Percentiles rank a stretch among this genome's conserved stretches.
Evolutionary conservation across 2,888 invertebrate genomes (phyloP).

Genomic region (Allophyes oxyacanthae): DNA sequence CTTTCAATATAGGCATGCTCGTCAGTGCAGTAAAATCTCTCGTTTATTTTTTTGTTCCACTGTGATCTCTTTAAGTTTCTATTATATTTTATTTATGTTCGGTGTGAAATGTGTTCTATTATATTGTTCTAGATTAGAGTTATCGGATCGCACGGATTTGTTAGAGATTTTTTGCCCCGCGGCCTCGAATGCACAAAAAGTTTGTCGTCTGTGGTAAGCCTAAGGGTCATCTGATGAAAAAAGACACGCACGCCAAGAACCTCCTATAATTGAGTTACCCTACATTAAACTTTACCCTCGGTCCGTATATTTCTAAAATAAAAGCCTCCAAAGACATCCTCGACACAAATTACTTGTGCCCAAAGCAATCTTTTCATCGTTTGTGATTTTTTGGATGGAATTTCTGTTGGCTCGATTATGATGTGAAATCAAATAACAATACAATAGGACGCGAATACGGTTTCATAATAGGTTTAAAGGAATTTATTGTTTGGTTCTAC

Average conservation of each 20-base stretch:
- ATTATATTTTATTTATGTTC: too few species aligned
- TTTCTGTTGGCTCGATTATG: constrained; percentile 22
- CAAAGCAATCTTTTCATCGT: constrained; percentile 46
- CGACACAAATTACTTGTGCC: constrained; percentile 50
- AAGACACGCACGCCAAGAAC: constrained; percentile 63
- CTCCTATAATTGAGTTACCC: constrained; percentile 79
- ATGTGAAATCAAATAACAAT: constrained; percentile 31
- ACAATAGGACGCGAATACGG: constrained; percentile 7
- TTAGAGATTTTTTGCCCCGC: too few species aligned
- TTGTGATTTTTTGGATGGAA: constrained; percentile 30
- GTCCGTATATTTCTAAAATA: constrained; percentile 79
- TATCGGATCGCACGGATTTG: too few species aligned
- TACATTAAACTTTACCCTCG: constrained; percentile 79
- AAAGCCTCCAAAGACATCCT: constrained; percentile 66
- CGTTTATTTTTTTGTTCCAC: too few species aligned
- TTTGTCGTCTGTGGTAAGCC: too few species aligned
- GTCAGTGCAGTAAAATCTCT: too few species aligned
- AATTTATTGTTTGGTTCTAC: constrained; percentile 1
- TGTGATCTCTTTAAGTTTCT: too few species aligned
- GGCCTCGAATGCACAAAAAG: too few species aligned
- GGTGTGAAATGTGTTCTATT: too few species aligned
- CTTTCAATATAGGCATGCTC: too few species aligned
- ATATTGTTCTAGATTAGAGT: too few species aligned
- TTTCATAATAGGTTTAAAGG: constrained; percentile 10
- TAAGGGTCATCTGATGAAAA: constrained; percentile 41